Percentiles rank a stretch among this genome's conserved stretches.
Evolutionary conservation across 1,140 invertebrate genomes (phyloP).

Genomic region (Radopholus similis): DNA sequence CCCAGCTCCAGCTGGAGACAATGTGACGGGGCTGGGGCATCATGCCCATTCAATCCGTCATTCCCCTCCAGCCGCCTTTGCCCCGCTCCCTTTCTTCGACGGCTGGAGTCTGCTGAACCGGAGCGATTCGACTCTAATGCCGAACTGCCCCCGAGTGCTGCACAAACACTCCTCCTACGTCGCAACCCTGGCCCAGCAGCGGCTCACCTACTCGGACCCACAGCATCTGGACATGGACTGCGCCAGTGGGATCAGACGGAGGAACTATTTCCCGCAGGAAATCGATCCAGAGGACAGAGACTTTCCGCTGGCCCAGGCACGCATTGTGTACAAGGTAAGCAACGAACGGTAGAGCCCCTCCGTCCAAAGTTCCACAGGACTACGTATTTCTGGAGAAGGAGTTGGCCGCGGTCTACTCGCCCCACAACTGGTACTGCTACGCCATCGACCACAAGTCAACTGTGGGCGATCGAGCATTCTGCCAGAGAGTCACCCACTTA

Average conservation of each 20-base stretch:
- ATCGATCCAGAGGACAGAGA: background rate
- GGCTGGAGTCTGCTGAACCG: background rate
- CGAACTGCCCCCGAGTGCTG: background rate
- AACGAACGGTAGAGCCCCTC: conserved; percentile 4
- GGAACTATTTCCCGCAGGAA: background rate
- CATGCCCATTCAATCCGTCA: no score
- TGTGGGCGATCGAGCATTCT: no score
- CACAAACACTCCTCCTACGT: conserved; percentile 6
- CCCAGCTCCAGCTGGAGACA: no score
- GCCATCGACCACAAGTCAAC: conserved; percentile 16
- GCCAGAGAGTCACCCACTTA: background rate
- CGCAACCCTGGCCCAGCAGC: background rate
- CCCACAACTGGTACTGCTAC: conserved; percentile 24
- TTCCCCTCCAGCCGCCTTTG: no score
- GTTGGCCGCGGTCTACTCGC: conserved; percentile 16
- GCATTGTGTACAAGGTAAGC: conserved; percentile 23
- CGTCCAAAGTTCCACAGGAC: background rate
- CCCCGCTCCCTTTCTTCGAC: background rate
- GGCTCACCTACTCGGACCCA: conserved; percentile 3
- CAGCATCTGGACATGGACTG: conserved; percentile 7
- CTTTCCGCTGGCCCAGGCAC: conserved; percentile 15
- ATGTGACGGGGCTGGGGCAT: no score
- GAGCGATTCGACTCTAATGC: background rate
- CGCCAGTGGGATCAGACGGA: background rate
- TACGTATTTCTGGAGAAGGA: conserved; percentile 22